Base-by-base conservation (phyloP, 2,113 vertebrate genomes). In the Puffinus mauretanicus region DNA sequence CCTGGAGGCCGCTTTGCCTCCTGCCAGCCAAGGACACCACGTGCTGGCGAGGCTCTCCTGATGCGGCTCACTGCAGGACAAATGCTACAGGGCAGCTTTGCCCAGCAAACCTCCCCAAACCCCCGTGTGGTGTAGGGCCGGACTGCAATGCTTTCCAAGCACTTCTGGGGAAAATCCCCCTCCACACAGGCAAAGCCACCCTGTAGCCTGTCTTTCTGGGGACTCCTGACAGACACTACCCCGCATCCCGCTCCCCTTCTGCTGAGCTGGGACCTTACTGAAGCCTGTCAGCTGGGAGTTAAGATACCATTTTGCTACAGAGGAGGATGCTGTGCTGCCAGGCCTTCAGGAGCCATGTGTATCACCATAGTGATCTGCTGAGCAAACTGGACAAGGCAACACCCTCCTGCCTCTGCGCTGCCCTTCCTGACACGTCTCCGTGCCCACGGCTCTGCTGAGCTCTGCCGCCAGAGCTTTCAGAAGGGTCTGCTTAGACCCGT, bases 351-450 rank as follows among this genome's bases (percentile, higher is more conserved):
- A 91, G 46, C 36, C 25, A 25, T n/a, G n/a, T 0, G 2, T 55
- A 84, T 6, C 61, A 21, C 9, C 75, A 36, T 1, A 2, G 65
- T 5, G 30, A 80, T 13, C 34, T 82, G 69, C 65, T 2, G 12
- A 70, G 70, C 32, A 51, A 72, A 62, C 29, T 13, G 32, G 69
- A 81, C 25, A 57, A 71, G 82, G 62, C 34, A 62, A 20, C 9
- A 57, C 15, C 15, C 52, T 82, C 30, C 46, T 2, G 1, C 4
- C 42, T 26, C 55, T 36, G 46, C 1, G 1, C 16, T 51, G 13
- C 65, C 55, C 24, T 66, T 30, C 65, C 51, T 0, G 0, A n/a
- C 38, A 29, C 0, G 0, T 13, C 54, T 46, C 58, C 3, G 1
- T 30, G 42, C 49, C 62, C 36, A 2, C 1, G 4, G 20, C 40